Base-by-base conservation (phyloP, 2,797 vertebrate genomes). In the Coilia nasus region DNA sequence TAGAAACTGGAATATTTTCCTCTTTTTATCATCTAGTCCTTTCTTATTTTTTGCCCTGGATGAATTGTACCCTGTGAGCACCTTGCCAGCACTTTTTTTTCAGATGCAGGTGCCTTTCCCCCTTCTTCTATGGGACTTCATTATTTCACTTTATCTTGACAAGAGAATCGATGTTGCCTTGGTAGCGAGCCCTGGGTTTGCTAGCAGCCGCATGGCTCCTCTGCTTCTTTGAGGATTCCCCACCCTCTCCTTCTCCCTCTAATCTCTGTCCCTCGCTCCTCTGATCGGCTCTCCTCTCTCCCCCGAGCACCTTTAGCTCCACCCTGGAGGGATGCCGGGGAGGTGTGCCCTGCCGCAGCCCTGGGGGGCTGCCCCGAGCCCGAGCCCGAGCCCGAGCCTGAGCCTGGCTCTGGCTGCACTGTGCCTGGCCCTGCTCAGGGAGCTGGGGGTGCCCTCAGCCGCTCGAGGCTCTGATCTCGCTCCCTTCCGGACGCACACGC, bases 321-420 rank as follows among this genome's bases (percentile, higher is more conserved):
- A 62, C 64, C 85, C 78, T 64, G 82, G 85, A 83, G 89, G 85
- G 59, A 90, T 90, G 90, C 78, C 78, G 57, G 75, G 21, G 83
- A 71, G 85, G 75, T 62, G 67, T 56, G 67, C 82, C 82, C 75
- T 54, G 44, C 80, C 71, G 31, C 81, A 78, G 90, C 87, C 88
- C 84, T 41, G 57, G 81, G 81, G 82, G 86, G 86, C 87, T 86
- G 84, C 83, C 83, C 31, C 60, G 81, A 67, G 83, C 57, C 86
- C 88, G 84, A 81, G n/a, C n/a, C n/a, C n/a, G n/a, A n/a, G n/a
- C n/a, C n/a, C n/a, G n/a, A n/a, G n/a, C n/a, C n/a, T n/a, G n/a
- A n/a, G 83, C 57, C 86, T 89, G 84, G 82, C 81, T 50, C 86
- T 84, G 46, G 78, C 86, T 82, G 85, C 89, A 60, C 87, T 89